Conservation (phyloP, 1,140 invertebrate genomes). For the Antheraea mylitta region DNA sequence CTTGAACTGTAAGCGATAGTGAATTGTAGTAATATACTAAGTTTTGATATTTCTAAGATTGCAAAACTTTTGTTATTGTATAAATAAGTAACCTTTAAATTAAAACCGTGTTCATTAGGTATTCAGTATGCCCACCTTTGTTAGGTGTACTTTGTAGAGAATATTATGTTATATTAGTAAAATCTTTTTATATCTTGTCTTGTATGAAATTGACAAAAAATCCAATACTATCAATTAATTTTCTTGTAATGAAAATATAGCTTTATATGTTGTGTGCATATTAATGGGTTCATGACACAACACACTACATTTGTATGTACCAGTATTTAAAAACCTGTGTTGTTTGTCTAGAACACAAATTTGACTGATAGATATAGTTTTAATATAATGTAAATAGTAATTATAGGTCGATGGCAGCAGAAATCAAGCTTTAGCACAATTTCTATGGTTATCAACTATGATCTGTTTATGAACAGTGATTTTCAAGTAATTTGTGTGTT, state of each 20-base stretch:
- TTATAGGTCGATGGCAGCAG: constrained; percentile 23
- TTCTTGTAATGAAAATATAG: background rate
- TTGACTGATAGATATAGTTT: constrained; percentile 48
- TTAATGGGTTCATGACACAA: background rate
- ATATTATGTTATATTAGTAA: too few species aligned
- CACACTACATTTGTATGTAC: background rate
- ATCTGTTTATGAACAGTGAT: constrained; percentile 6
- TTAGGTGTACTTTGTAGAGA: background rate
- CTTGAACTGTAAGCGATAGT: background rate
- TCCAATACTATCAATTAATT: background rate
- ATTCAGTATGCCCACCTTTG: background rate
- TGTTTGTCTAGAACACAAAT: constrained; percentile 23
- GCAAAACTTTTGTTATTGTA: background rate
- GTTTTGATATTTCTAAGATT: background rate
- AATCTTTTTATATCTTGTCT: too few species aligned
- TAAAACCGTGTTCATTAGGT: constrained; percentile 11
- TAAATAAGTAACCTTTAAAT: too few species aligned
- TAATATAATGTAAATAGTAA: constrained; percentile 39
- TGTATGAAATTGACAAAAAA: background rate
- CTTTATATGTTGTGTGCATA: background rate
- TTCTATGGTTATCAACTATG: constrained; percentile 17
- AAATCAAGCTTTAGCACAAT: constrained; percentile 25
- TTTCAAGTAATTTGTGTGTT: background rate
- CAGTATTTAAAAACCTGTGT: background rate
- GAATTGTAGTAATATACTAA: background rate